phyloP scores from a whole-genome alignment of 2,888 invertebrate genomes.

The Stegophylla sp. region DNA sequence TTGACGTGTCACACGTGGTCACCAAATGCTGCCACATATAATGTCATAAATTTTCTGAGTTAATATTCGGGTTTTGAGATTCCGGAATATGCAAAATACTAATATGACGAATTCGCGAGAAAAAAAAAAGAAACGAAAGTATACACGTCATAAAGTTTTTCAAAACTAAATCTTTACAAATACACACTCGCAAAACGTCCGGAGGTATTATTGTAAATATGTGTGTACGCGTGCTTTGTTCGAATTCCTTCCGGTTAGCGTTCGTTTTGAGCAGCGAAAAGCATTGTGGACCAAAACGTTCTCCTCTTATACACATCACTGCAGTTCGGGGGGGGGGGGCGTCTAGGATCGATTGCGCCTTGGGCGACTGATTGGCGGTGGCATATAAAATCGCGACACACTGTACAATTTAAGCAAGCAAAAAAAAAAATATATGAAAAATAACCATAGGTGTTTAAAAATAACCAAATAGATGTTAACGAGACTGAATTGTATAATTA shows the following conservation, averaged over 20 bases:
- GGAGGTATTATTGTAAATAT: no score
- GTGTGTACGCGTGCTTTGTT: background rate
- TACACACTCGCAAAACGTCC: background rate
- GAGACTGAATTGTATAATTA: constrained; percentile 47
- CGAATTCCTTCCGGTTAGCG: no score
- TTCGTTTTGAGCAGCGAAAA: no score
- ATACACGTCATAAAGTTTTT: background rate
- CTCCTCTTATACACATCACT: no score
- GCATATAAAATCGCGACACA: background rate
- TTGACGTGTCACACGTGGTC: background rate
- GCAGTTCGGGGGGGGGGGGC: no score
- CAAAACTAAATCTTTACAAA: background rate
- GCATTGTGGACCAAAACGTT: no score
- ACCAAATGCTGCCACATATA: background rate
- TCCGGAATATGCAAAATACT: background rate
- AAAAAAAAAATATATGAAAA: background rate
- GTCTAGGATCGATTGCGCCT: background rate
- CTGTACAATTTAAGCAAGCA: background rate
- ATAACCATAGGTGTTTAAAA: constrained; percentile 4
- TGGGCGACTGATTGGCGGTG: background rate
- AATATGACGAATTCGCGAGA: background rate
- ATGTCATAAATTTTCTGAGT: background rate
- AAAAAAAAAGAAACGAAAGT: background rate
- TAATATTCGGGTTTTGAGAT: background rate
- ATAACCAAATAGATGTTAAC: constrained; percentile 51